phyloP scores from a whole-genome alignment of 2,888 invertebrate species.

The Drosophila recens region DNA sequence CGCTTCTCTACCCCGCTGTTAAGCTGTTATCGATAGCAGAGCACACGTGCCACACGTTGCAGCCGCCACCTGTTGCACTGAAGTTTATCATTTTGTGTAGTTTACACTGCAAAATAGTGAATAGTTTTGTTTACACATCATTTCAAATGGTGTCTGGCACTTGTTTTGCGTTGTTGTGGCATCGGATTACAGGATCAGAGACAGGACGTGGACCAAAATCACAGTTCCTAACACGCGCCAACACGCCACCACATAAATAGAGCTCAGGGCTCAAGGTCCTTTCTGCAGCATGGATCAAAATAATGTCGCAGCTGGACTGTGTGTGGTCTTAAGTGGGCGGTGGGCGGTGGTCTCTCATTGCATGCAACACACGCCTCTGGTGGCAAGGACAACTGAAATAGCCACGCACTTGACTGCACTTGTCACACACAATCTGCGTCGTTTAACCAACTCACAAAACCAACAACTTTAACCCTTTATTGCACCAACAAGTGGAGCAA shows the following conservation, averaged over 20 bases:
- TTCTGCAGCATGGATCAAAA: conserved; percentile 23
- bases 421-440: conserved; percentile 56
- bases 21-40: conserved; percentile 38
- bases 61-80: conserved; percentile 48
- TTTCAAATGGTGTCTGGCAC: not conserved
- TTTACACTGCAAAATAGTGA: conserved; percentile 1
- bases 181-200: conserved; percentile 47
- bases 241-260: conserved; percentile 3
- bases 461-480: conserved; percentile 3
- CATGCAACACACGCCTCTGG: conserved; percentile 4
- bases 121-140: conserved; percentile 37
- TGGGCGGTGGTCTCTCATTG: conserved; percentile 17
- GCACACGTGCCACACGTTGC: conserved; percentile 45
- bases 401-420: conserved; percentile 52
- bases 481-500: conserved; percentile 8
- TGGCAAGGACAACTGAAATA: conserved; percentile 34
- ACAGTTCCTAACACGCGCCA: conserved; percentile 24
- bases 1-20: not conserved
- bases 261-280: conserved; percentile 24
- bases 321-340: not conserved
- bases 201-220: conserved; percentile 1
- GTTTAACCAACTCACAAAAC: conserved; percentile 2
- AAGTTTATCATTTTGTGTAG: not conserved
- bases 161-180: conserved; percentile 16
- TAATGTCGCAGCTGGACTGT: conserved; percentile 30